Evolutionary conservation across 1,140 invertebrate genomes (phyloP).

Genomic region (roundworm (Caenorhabditis elegans)): WBcel235 BX284606.5:12928501-12929000

Average conservation of each 20-base stretch:
- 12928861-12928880: not conserved
- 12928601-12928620: too few relatives aligned
- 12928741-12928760: not conserved
- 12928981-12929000: too few relatives aligned
- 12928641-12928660: too few relatives aligned
- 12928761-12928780: not conserved
- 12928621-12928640: too few relatives aligned
- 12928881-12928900: not conserved
- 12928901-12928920: conserved; percentile 19
- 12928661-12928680: too few relatives aligned
- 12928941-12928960: not conserved
- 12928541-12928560: not conserved
- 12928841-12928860: not conserved
- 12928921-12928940: conserved; percentile 2
- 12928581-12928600: too few relatives aligned
- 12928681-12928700: not conserved
- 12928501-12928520: not conserved
- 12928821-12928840: not conserved
- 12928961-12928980: conserved; percentile 10
- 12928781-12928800: conserved; percentile 18
- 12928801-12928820: not conserved
- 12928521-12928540: not conserved
- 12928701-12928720: not conserved
- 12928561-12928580: too few relatives aligned
- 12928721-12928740: not conserved